Base-by-base conservation (phyloP, 2,113 vertebrate genomes). In the Phyllostomus discolor region DNA sequence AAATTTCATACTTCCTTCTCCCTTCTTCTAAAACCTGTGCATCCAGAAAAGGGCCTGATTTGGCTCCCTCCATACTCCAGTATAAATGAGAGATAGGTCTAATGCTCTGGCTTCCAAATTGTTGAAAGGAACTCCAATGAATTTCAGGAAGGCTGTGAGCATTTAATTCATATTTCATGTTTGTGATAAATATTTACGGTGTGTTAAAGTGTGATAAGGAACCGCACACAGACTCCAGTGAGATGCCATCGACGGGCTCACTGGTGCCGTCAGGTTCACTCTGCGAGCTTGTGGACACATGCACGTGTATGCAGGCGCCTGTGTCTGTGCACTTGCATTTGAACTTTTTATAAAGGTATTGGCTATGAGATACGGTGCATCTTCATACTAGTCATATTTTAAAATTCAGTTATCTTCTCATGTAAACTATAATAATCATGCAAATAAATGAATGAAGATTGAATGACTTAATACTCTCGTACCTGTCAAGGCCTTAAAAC, bases 121-220 rank as follows among this genome's bases (percentile, higher is more conserved):
- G 50, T 83, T 59, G 31, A 12, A 70, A 79, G 83, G 82, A 76
- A 57, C 12, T 20, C 52, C 16, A 46, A 11, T 79, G 90, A 86
- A 72, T 85, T 92, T 93, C 43, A 62, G 70, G 66, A 59, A 72
- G 4, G 8, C 57, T 76, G 28, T 43, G 70, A 57, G 12, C 50
- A 80, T 75, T 87, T 85, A 35, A 94, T 50, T 90, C 66, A 43
- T 67, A 72, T 81, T 94, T 91, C 1, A 83, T 88, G 85, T 90
- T 96, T 80, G 78, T 78, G 35, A 28, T 76, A 86, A 93, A 79
- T 72, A 81, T 83, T 85, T 64, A 43, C 79, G 10, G 50, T 57
- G 31, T 91, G 9, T 57, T 83, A 67, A 94, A 88, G 35, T 62
- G 6, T 76, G 82, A 88, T 43, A 88, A 73, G 87, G 19, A 41